These are phyloP conservation scores for Trididemnum nubilum DNA, from an alignment of 23 tunicate genomes.

Conservation along the genomic window DNA sequence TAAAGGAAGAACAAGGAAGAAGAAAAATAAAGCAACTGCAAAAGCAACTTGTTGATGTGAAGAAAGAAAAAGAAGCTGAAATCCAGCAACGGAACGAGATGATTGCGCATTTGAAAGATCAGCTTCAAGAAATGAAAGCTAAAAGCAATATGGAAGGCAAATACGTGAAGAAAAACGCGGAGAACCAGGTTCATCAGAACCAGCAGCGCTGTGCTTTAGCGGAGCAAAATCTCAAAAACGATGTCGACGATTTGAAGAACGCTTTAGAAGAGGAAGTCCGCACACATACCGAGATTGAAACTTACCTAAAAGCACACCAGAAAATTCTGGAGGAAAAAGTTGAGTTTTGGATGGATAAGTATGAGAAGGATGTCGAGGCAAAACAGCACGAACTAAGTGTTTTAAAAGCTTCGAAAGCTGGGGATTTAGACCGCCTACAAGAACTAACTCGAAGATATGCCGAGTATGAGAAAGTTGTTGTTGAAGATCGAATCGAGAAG, in stretches of 20 bases:
- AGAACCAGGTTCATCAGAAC: slow-evolving; percentile 87
- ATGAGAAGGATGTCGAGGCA: slow-evolving; percentile 93
- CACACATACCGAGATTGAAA: slow-evolving; percentile 81
- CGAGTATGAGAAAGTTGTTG: slow-evolving; percentile 90
- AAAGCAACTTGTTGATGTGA: slow-evolving; percentile 65
- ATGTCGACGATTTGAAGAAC: slow-evolving; percentile 49
- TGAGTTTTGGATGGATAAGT: slow-evolving; percentile 96
- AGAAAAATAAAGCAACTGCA: slow-evolving; percentile 83
- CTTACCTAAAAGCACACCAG: slow-evolving; percentile 82
- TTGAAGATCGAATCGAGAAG: slow-evolving; percentile 95
- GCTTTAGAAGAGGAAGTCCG: slow-evolving; percentile 69
- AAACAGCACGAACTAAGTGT: slow-evolving; percentile 80
- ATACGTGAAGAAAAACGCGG: slow-evolving; percentile 97
- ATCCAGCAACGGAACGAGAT: slow-evolving; percentile 94
- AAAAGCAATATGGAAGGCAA: slow-evolving; percentile 97
- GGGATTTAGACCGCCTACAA: slow-evolving; percentile 82
- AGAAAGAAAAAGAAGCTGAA: slow-evolving; percentile 88
- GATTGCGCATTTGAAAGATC: slow-evolving; percentile 99
- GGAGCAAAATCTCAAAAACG: slow-evolving; percentile 57
- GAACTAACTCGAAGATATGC: slow-evolving; percentile 90
- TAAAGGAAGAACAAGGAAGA: slow-evolving; percentile 87
- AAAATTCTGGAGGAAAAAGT: slow-evolving; percentile 96
- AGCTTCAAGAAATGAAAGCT: slow-evolving; percentile 95
- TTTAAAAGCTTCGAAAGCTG: slow-evolving; percentile 74
- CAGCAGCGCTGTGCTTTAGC: slow-evolving; percentile 57